Base-by-base conservation (phyloP, 2,888 invertebrate genomes). In the Xestoiulus laeticollis region DNA sequence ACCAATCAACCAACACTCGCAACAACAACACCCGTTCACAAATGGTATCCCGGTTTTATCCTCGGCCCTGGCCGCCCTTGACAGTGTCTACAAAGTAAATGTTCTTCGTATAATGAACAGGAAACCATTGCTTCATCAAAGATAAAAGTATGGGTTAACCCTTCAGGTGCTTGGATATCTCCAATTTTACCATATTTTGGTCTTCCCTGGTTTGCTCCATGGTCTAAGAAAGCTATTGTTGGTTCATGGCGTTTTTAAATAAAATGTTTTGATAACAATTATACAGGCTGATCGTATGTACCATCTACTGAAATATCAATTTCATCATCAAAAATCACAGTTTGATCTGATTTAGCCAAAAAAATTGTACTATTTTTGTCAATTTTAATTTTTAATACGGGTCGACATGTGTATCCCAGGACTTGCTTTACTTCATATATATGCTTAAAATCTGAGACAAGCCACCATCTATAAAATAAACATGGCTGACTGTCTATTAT, bases 391-490 rank as follows among this genome's bases (percentile, higher is more conserved):
- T 26, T 68, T 1, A 68, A 26, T 10, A 68, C 26, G 2, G 68
- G 68, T 68, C 5, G 10, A 68, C 68, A 68, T 0, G 68, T 68
- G 22, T 68, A 5, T 5, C 68, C 68, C 6, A 22, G 8, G 10
- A 68, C 1, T 26, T 68, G 26, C 2, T 22, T 22, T 10, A 68
- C 68, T 68, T 68, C 68, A 26, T 68, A 68, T 26, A 22, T 68
- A 5, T 68, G 10, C n/a, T n/a, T 6, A 22, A 68, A 26, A 22
- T 68, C 10, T 1, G 68, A 26, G 0, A 68, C 68, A 19, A 84
- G 14, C n/a, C 43, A 84, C 84, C 84, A 84, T 33, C 43, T 33
- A 16, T 84, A 84, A 14, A 84, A 84, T 33, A 84, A 22, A 33
- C 84, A 84, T 8, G 84, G 43, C 12, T 84, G 84, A 33, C 84